Evolutionary conservation across 2,797 vertebrate genomes (phyloP), one percentile per base, ranked within the genome.

Genomic region (Rallus crepitans): DNA sequence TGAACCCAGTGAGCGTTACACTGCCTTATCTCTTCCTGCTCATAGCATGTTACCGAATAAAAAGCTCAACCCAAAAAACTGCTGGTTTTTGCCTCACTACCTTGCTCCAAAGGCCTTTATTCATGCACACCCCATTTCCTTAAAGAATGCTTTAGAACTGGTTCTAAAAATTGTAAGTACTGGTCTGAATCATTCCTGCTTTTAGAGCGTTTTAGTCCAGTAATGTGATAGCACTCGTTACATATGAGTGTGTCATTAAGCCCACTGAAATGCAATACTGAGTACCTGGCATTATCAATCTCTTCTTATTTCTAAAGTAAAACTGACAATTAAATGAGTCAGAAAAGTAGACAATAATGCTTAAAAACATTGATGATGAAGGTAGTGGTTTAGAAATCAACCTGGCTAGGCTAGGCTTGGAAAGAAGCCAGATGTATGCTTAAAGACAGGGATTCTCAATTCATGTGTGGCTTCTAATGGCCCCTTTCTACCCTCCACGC

Each of bases 171-270:
- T 27, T 23, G 0, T 60, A 66, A 70, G 9, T 39, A 57, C 73
- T 70, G 19, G 40, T 81, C 50, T 48, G 63, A 90, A 61, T 79
- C 3, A 50, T 88, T 90, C 30, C 39, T 1, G 13, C 25, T 63
- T 73, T 72, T 17, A 68, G 96, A 94, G 75, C 53, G 73, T 42
- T 85, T 92, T 87, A 70, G 48, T 89, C 14, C 93, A 56, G 27
- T 87, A 92, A 87, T 40, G 95, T 78, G 94, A 3, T 82, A 64
- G 30, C 35, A 31, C 30, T 82, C 83, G n/a, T 37, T 87, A 37
- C 9, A 59, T 45, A 15, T 8, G 3, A 18, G 3, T 11, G 15
- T 55, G 12, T 65, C 55, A 66, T 78, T 66, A 66, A 82, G 71
- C 64, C 90, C 60, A 80, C 61, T 90, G 50, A 82, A 63, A 91